Percentiles rank a stretch among this genome's conserved stretches.
Evolutionary conservation across 2,888 invertebrate species (phyloP).

Genomic region (Cephalotes varians): DNA sequence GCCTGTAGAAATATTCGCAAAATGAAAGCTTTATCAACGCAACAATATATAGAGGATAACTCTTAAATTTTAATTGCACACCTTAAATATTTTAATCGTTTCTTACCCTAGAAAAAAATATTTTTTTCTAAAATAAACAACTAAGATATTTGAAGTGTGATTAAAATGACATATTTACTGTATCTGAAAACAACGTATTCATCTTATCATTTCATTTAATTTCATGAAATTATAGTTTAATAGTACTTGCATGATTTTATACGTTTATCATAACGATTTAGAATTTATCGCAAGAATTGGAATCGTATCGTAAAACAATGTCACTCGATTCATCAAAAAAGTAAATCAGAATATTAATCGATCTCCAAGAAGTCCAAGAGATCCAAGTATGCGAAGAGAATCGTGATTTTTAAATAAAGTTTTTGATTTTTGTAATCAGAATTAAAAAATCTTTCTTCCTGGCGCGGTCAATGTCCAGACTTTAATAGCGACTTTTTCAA

Average conservation of each 20-base stretch:
- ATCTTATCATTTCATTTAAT: background rate
- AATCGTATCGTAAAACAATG: background rate
- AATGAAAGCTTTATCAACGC: background rate
- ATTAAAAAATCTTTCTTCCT: slow-evolving; percentile 4
- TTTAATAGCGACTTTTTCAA: background rate
- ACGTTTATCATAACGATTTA: background rate
- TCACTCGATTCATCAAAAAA: background rate
- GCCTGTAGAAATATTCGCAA: background rate
- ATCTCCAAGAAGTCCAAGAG: no score
- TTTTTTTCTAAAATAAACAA: background rate
- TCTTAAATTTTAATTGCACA: slow-evolving; percentile 1
- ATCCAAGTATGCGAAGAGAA: background rate
- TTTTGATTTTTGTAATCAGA: background rate
- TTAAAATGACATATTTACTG: background rate
- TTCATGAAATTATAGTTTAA: background rate
- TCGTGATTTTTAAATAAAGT: background rate
- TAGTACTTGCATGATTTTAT: background rate
- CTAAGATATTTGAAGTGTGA: background rate
- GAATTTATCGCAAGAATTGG: background rate
- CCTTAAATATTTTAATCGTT: background rate
- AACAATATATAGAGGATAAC: background rate
- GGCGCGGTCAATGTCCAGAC: background rate
- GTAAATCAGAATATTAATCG: background rate
- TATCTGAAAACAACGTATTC: background rate
- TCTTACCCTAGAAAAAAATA: background rate